These are phyloP conservation scores for Poeciliopsis occidentalis DNA, from an alignment of 2,113 vertebrate species.

Conservation along the genomic window DNA sequence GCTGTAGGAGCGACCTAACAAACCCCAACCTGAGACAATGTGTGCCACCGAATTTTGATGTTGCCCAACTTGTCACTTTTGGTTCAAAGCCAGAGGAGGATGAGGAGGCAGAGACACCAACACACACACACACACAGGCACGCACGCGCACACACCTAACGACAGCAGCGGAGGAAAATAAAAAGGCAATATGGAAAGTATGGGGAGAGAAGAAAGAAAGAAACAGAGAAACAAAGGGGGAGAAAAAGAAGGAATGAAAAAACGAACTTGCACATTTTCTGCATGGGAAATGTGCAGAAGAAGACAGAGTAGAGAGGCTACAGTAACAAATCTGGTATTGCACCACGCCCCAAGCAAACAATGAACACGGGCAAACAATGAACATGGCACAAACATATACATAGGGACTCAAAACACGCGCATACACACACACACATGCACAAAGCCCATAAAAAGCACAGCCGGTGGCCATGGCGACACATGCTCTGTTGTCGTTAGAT, in stretches of 20 bases:
- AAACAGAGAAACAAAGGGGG: conserved; percentile 16
- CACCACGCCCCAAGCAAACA: conserved; percentile 77
- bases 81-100: conserved; percentile 59
- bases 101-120: conserved; percentile 12
- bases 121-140: background rate
- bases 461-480: conserved; percentile 77
- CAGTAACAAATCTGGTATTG: conserved; percentile 72
- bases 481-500: conserved; percentile 78
- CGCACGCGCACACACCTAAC: background rate
- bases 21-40: conserved; percentile 75
- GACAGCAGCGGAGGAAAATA: background rate
- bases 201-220: conserved; percentile 12
- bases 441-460: conserved; percentile 73
- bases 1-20: conserved; percentile 65
- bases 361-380: conserved; percentile 76
- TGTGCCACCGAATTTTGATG: conserved; percentile 68
- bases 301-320: conserved; percentile 54
- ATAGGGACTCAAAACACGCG: conserved; percentile 6
- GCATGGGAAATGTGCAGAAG: conserved; percentile 13
- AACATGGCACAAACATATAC: conserved; percentile 54
- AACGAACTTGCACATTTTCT: conserved; percentile 33
- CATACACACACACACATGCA: conserved; percentile 25
- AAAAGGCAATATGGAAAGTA: background rate
- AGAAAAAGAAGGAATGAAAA: conserved; percentile 18
- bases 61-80: conserved; percentile 59